Percentiles rank a stretch among this genome's conserved stretches.
phyloP scores from a whole-genome alignment of 1,140 invertebrate species.

The Cotesia chilonis region DNA sequence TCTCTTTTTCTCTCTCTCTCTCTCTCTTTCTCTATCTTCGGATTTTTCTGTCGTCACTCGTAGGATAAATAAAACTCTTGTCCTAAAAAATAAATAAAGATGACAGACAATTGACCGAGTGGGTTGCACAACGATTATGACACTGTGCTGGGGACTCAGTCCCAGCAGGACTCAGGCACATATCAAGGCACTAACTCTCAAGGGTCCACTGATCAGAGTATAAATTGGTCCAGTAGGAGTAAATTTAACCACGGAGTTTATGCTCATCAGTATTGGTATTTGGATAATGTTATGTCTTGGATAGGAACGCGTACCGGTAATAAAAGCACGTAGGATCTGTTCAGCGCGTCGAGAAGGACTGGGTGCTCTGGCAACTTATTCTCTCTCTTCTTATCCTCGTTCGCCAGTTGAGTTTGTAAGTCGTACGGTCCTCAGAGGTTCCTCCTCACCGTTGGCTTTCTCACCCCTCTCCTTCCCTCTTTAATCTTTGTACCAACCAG shows the following conservation, averaged over 20 bases:
- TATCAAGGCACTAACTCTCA: neutral
- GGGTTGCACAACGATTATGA: slow-evolving; percentile 21
- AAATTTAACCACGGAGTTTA: slow-evolving; percentile 7
- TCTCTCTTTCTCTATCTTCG: too few species aligned
- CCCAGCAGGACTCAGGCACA: slow-evolving; percentile 7
- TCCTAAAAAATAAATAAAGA: slow-evolving; percentile 15
- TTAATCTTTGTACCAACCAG: neutral
- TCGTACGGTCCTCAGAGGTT: neutral
- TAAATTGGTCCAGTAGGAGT: neutral
- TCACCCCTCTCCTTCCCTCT: neutral
- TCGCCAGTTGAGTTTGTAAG: neutral
- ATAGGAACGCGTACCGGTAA: slow-evolving; percentile 1
- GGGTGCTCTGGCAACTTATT: slow-evolving; percentile 4
- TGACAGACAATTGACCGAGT: neutral
- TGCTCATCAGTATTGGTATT: neutral
- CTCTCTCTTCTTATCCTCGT: slow-evolving; percentile 15
- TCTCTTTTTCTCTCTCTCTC: too few species aligned
- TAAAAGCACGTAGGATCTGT: slow-evolving; percentile 30
- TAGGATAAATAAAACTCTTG: neutral
- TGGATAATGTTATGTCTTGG: neutral
- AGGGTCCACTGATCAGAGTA: neutral
- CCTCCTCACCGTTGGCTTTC: slow-evolving; percentile 27
- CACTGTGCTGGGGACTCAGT: slow-evolving; percentile 4
- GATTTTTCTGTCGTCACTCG: neutral
- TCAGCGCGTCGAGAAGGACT: slow-evolving; percentile 27